Evolutionary conservation across 2,888 invertebrate genomes (phyloP).

Genomic region (Pseudococcus viburni): DNA sequence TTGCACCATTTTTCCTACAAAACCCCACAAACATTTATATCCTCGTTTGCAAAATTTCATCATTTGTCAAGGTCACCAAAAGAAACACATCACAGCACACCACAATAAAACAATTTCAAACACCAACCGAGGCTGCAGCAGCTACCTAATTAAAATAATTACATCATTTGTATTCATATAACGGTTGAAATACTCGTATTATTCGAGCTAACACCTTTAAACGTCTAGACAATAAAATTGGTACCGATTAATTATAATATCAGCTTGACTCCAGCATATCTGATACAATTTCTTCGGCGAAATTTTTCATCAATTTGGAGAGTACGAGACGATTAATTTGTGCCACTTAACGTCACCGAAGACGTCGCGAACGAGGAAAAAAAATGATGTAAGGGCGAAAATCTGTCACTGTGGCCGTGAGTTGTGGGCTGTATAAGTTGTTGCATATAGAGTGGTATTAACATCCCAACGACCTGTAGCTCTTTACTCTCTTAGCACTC

Average conservation of each 20-base stretch:
- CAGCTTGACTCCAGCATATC: conserved; percentile 27
- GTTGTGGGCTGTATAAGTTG: background rate
- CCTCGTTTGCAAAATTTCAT: background rate
- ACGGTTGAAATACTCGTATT: background rate
- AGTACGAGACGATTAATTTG: background rate
- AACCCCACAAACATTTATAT: background rate
- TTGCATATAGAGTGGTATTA: conserved; percentile 44
- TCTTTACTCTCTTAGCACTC: conserved; percentile 42
- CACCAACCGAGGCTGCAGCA: background rate
- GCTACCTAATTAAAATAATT: conserved; percentile 25
- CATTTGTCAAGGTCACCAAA: background rate
- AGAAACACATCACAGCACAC: no score
- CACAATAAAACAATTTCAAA: conserved; percentile 31
- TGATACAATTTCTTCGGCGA: conserved; percentile 23
- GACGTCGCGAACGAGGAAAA: conserved; percentile 30
- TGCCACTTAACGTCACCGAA: background rate
- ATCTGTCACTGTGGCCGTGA: background rate
- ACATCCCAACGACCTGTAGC: conserved; percentile 60
- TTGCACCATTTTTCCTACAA: background rate
- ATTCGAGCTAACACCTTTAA: background rate
- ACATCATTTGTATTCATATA: conserved; percentile 7
- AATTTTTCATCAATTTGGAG: background rate
- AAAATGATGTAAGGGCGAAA: conserved; percentile 29
- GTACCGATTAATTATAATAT: conserved; percentile 15
- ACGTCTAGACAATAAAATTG: conserved; percentile 28